Evolutionary conservation across 2,888 invertebrate genomes (phyloP), one percentile per base, ranked within the genome.

Genomic region (Vanessa cardui): DNA sequence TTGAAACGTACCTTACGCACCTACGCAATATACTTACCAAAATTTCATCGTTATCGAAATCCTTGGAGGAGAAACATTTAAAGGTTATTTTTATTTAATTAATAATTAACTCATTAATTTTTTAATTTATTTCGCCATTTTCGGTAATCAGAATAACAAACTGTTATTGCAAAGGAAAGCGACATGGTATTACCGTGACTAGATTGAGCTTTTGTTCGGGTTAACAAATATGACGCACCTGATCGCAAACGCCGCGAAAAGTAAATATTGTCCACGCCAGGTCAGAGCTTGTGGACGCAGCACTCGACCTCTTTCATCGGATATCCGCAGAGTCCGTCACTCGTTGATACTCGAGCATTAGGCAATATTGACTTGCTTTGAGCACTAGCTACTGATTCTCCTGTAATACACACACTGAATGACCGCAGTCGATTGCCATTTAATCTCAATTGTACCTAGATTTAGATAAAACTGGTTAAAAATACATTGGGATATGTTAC

Each of bases 241-340:
- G 59, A 49, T 66, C 44, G 67, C 61, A 67, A 71, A 49, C 52
- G 58, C 69, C 62, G 56, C 45, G 56, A 49, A 58, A 63, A 74
- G 76, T 76, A 76, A 76, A 76, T 74, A 76, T 71, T 73, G 69
- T 73, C 71, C 62, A 64, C 67, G 69, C 68, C 65, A 66, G 74
- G 73, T 73, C 76, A 73, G 73, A 39, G 61, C 21, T 74, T 88
- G 82, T 89, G 81, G 86, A 83, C 84, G 80, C 66, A 85, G 84
- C 89, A 80, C 89, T 89, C 76, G 76, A 85, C 76, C 80, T 83
- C 83, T 84, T 87, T 80, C 82, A 83, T 82, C 80, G 71, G 79
- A 81, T 70, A 64, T 68, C 70, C 68, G 56, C 68, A 64, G 50
- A 75, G 77, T 77, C 78, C 80, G 76, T 78, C 76, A 76, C 73